A percentile compares a stretch with the other conserved stretches of the same genome.
Conservation (phyloP, 1,140 invertebrate genomes). For the Caenorhabditis remanei region DNA sequence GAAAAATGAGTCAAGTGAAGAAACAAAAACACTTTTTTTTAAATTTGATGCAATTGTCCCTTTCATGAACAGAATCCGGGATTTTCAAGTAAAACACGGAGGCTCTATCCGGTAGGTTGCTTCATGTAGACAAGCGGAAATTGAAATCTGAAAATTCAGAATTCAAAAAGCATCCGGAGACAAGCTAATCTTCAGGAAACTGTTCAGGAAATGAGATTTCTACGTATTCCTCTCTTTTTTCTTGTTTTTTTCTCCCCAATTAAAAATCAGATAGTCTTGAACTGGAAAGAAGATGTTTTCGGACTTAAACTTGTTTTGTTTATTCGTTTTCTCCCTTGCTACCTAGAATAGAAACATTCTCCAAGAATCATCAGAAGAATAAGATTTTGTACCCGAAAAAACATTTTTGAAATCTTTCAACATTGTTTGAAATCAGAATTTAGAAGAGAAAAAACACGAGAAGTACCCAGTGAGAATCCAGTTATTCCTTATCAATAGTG, state of each 20-base stretch:
- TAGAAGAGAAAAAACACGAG: not conserved
- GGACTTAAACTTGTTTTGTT: too few relatives aligned
- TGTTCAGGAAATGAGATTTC: not conserved
- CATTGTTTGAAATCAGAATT: not conserved
- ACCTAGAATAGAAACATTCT: too few relatives aligned
- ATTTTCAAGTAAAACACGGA: too few relatives aligned
- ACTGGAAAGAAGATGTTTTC: too few relatives aligned
- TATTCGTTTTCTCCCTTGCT: too few relatives aligned
- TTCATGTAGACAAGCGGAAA: constrained; percentile 5
- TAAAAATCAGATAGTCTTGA: too few relatives aligned
- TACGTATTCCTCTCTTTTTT: not conserved
- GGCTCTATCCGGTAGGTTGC: too few relatives aligned
- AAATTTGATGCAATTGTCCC: too few relatives aligned
- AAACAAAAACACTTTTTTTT: not conserved
- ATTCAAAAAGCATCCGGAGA: not conserved
- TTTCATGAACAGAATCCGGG: too few relatives aligned
- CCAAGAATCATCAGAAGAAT: not conserved
- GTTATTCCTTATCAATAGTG: not conserved
- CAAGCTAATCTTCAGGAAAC: not conserved
- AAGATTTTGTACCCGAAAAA: not conserved
- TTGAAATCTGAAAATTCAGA: not conserved
- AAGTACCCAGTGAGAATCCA: not conserved
- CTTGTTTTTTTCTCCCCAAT: not conserved
- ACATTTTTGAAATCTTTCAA: too few relatives aligned
- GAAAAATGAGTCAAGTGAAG: not conserved